phyloP scores from a whole-genome alignment of 2,113 vertebrate genomes.

The Onychostoma macrolepis region DNA sequence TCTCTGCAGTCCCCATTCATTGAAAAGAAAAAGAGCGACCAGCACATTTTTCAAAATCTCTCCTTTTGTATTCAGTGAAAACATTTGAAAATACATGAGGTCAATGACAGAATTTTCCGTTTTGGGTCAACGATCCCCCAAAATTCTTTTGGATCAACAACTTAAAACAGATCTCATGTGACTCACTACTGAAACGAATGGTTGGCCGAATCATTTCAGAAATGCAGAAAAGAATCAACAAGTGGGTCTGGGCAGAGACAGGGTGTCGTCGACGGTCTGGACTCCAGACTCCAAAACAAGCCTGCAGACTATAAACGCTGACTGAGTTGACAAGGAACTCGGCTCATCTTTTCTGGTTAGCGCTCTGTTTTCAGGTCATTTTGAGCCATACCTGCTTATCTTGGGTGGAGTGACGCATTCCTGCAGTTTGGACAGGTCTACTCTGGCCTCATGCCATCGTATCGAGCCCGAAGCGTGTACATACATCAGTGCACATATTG shows the following conservation, averaged over 20 bases:
- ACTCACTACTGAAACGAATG: constrained; percentile 5
- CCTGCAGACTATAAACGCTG: constrained; percentile 12
- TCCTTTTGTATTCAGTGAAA: neutral
- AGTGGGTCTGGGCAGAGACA: neutral
- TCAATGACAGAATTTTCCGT: neutral
- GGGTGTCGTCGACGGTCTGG: neutral
- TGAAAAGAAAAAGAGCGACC: too few relatives aligned
- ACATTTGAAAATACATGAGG: neutral
- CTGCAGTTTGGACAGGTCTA: constrained; percentile 64
- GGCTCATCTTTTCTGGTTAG: constrained; percentile 49
- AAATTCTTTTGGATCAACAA: neutral
- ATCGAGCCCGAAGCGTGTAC: constrained; percentile 40
- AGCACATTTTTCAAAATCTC: neutral
- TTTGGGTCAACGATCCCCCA: neutral
- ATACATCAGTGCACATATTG: neutral
- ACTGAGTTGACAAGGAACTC: constrained; percentile 43
- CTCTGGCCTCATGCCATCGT: constrained; percentile 53
- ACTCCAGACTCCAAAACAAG: neutral
- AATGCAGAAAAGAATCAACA: constrained; percentile 31
- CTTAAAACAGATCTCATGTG: constrained; percentile 15
- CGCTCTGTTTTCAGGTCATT: constrained; percentile 56
- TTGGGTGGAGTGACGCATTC: constrained; percentile 62
- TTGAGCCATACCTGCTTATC: constrained; percentile 62
- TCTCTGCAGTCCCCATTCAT: neutral
- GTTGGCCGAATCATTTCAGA: constrained; percentile 19